These are phyloP conservation scores for Epicampocera succincta DNA, from an alignment of 2,888 invertebrate species.

Conservation along the genomic window DNA sequence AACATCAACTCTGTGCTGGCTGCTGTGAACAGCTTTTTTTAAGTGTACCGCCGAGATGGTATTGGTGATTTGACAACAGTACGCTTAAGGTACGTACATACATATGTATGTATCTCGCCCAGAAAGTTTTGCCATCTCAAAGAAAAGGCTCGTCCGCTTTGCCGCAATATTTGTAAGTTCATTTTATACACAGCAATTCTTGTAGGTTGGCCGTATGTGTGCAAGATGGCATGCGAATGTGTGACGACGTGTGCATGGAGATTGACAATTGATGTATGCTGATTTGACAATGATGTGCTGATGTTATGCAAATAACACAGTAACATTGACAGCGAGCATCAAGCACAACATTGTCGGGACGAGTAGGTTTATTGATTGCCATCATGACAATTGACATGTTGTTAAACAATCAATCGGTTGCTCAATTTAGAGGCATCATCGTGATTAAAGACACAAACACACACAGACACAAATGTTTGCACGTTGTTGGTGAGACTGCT, in stretches of 20 bases:
- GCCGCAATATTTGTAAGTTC: conserved; percentile 30
- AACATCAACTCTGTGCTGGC: too few relatives aligned
- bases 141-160: conserved; percentile 32
- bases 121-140: not conserved
- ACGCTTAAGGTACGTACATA: too few relatives aligned
- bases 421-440: conserved; percentile 51
- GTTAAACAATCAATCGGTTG: conserved; percentile 68
- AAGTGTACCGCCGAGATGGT: too few relatives aligned
- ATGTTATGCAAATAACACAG: conserved; percentile 68
- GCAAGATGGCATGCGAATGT: not conserved
- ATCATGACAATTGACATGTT: conserved; percentile 69
- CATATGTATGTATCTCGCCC: too few relatives aligned
- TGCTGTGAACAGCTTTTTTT: too few relatives aligned
- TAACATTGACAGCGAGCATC: conserved; percentile 61
- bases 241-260: conserved; percentile 1
- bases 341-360: conserved; percentile 31
- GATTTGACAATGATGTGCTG: conserved; percentile 69
- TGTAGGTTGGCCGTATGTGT: conserved; percentile 19
- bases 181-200: not conserved
- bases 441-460: not conserved
- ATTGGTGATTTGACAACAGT: too few relatives aligned
- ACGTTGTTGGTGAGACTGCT: conserved; percentile 22
- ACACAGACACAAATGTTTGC: not conserved
- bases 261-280: conserved; percentile 69
- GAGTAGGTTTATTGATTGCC: conserved; percentile 58